Conservation (phyloP, 2,888 invertebrate genomes). For the Cosmia pyralina region DNA sequence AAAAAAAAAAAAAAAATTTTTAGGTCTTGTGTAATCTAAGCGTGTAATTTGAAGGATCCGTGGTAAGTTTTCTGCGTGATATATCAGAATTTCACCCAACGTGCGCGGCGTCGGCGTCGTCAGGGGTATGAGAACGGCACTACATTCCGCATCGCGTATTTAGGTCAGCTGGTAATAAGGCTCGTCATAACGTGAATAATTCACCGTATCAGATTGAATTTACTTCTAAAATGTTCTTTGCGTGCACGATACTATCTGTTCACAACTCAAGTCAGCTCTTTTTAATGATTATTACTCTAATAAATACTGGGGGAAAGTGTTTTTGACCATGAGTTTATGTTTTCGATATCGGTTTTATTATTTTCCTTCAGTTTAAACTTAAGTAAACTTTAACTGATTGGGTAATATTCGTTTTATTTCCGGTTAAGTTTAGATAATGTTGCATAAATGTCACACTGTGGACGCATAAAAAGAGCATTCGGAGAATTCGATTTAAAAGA, state of each 20-base stretch:
- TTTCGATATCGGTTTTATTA: background rate
- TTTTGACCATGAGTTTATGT: conserved; percentile 27
- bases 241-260: conserved; percentile 67
- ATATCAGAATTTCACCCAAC: conserved; percentile 35
- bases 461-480: conserved; percentile 39
- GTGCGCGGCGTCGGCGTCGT: conserved; percentile 55
- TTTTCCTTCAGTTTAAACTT: conserved; percentile 9
- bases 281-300: conserved; percentile 49
- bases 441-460: background rate
- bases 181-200: conserved; percentile 80
- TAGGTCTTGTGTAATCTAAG: background rate
- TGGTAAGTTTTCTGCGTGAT: conserved; percentile 17
- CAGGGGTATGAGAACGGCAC: conserved; percentile 61
- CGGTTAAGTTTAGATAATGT: background rate
- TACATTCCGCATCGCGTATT: conserved; percentile 72
- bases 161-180: conserved; percentile 82
- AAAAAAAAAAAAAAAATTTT: no score
- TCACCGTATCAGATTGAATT: conserved; percentile 76
- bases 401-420: background rate
- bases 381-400: background rate
- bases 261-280: conserved; percentile 38
- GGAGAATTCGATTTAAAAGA: conserved; percentile 53
- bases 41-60: conserved; percentile 11
- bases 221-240: conserved; percentile 66
- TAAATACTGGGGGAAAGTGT: conserved; percentile 31